Conservation (phyloP, 2,113 vertebrate species). For the Todiramphus chloris region DNA sequence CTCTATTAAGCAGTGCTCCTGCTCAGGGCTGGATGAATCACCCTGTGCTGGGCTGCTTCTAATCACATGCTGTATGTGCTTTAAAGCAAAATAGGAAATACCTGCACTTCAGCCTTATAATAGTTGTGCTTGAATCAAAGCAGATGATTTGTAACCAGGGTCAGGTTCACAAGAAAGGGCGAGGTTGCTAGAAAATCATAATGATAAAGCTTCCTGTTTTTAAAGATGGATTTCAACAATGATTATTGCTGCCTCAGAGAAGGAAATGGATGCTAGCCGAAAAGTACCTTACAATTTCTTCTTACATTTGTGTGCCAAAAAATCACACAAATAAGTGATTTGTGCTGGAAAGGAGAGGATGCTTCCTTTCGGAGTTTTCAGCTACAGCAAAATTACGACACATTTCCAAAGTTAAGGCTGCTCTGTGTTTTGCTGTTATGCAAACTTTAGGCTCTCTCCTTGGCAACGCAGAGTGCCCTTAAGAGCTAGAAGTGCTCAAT, state of each 20-base stretch:
- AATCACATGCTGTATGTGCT: accelerated
- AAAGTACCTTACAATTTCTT: constrained; percentile 2
- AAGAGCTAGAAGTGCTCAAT: background rate
- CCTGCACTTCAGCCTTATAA: background rate
- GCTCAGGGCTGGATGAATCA: background rate
- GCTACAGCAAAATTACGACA: background rate
- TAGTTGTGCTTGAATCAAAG: background rate
- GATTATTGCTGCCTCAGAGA: constrained; percentile 26
- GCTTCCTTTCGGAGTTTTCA: background rate
- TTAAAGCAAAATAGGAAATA: constrained; percentile 60
- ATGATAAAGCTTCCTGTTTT: constrained; percentile 67
- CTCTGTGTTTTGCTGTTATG: background rate
- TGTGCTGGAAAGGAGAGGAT: constrained; percentile 2
- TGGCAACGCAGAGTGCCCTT: background rate
- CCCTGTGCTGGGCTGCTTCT: background rate
- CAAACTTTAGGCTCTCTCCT: constrained; percentile 44
- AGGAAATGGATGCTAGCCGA: constrained; percentile 44
- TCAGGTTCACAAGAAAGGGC: constrained; percentile 39
- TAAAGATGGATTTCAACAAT: constrained; percentile 43
- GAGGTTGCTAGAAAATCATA: constrained; percentile 47
- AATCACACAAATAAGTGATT: background rate
- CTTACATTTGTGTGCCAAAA: background rate
- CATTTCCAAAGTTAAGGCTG: background rate
- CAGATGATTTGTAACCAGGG: background rate
- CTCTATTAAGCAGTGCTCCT: background rate